A percentile compares a stretch with the other conserved stretches of the same genome.
These are phyloP conservation scores for Phalacrocorax carbo DNA, from an alignment of 2,113 vertebrate genomes.

Conservation along the genomic window DNA sequence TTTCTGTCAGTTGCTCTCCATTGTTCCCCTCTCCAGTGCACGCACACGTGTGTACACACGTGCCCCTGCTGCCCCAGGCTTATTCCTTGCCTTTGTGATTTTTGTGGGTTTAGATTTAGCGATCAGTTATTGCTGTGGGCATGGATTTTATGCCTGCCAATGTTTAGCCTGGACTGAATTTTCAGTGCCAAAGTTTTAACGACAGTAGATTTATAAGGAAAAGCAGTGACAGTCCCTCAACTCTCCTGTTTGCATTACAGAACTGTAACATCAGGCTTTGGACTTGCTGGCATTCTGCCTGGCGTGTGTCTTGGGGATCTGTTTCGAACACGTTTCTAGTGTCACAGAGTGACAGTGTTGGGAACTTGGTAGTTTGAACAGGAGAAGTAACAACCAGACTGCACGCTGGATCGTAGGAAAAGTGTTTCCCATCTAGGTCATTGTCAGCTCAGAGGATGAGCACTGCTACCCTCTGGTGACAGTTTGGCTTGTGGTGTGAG, in stretches of 20 bases:
- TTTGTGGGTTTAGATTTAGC: not conserved
- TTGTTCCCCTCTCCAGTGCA: fast-evolving
- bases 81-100: not conserved
- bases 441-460: not conserved
- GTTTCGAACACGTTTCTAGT: not conserved
- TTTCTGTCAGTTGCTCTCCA: not conserved
- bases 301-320: fast-evolving
- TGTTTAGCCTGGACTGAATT: not conserved
- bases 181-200: constrained; percentile 9
- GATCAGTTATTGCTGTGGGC: not conserved
- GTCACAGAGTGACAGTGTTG: not conserved
- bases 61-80: fast-evolving
- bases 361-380: not conserved
- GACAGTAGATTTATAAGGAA: not conserved
- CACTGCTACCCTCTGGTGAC: not conserved
- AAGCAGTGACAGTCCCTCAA: not conserved
- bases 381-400: not conserved
- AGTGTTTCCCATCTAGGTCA: not conserved
- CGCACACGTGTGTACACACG: fast-evolving
- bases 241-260: not conserved
- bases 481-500: not conserved
- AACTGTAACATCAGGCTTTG: not conserved
- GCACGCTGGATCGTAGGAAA: fast-evolving
- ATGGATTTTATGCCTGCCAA: not conserved
- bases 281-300: not conserved